Evolutionary conservation across 2,888 invertebrate genomes (phyloP), one percentile per base, ranked within the genome.

Genomic region (Agrotis ipsilon): DNA sequence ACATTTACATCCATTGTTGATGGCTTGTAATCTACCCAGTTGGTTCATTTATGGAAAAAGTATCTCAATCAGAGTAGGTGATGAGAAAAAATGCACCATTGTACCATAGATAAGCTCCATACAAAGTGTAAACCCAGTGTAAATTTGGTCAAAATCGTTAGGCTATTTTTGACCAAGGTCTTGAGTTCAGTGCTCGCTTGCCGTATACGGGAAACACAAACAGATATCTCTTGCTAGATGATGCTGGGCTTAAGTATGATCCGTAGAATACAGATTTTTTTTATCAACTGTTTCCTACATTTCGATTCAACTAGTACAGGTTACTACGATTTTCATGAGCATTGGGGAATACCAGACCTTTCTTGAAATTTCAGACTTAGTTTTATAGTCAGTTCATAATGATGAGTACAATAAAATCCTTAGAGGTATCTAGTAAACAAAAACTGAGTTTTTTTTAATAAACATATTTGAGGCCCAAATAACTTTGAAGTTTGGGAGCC

Each of bases 81-180:
- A 51, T 67, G 49, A 66, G 70, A 75, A 82, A 75, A 84, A 75
- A 80, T 59, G 61, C 60, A 32, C 75, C 60, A 78, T 85, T 81
- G 82, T 83, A 72, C 72, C 61, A 45, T 39, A 89, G 93, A 93
- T 93, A 92, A 93, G 89, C 89, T 87, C 79, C 87, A 85, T 91
- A 92, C 91, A 92, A 90, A 93, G 89, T 86, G 68, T 75, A 76
- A 75, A 89, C 84, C 86, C 83, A 82, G 87, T 88, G 92, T 92
- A 92, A 93, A 92, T 93, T 93, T 92, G 90, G 92, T 90, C 88
- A 90, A 91, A 92, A 91, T 94, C 88, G 86, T 92, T 88, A 88
- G 87, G 84, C 92, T 94, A 94, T 94, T 94, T 92, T 85, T 75
- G 88, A 90, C 86, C 92, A 93, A 94, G 94, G 94, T 90, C 90